These are phyloP conservation scores for Atherinomorus stipes DNA, from an alignment of 2,113 vertebrate genomes.

Conservation along the genomic window DNA sequence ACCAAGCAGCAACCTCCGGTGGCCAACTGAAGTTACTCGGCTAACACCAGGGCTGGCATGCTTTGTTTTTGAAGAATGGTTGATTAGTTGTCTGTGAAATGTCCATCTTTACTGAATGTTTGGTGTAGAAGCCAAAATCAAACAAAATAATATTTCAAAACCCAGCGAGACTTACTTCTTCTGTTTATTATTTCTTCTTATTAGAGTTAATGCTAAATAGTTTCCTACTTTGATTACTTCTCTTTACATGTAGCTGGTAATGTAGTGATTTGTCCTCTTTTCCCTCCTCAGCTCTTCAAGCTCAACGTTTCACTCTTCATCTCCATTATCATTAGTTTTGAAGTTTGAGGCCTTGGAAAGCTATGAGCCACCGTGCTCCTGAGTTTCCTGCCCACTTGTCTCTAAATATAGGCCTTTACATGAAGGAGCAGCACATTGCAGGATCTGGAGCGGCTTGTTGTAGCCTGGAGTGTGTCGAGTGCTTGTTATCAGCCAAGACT, in stretches of 20 bases:
- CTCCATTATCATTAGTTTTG: neutral
- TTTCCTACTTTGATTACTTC: neutral
- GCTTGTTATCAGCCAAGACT: neutral
- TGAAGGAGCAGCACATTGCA: slow-evolving; percentile 10
- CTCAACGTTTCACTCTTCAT: neutral
- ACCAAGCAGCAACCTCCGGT: too few species aligned
- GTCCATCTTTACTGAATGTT: neutral
- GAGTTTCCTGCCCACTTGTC: slow-evolving; percentile 46
- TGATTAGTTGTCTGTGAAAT: too few species aligned
- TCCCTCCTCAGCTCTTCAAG: neutral
- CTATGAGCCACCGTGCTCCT: slow-evolving; percentile 1
- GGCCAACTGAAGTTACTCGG: too few species aligned
- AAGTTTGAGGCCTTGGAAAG: slow-evolving; percentile 17
- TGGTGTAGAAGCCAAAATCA: neutral
- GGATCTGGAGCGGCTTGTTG: slow-evolving; percentile 23
- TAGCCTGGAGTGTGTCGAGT: neutral
- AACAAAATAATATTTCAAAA: neutral
- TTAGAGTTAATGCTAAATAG: neutral
- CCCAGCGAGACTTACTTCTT: neutral
- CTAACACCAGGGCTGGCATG: too few species aligned
- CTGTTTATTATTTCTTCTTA: neutral
- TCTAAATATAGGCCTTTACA: slow-evolving; percentile 50
- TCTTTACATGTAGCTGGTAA: neutral
- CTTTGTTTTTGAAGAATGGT: too few species aligned
- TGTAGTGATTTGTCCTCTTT: neutral